These are phyloP conservation scores for Halictus rubicundus DNA, from an alignment of 1,140 invertebrate genomes.

Conservation along the genomic window DNA sequence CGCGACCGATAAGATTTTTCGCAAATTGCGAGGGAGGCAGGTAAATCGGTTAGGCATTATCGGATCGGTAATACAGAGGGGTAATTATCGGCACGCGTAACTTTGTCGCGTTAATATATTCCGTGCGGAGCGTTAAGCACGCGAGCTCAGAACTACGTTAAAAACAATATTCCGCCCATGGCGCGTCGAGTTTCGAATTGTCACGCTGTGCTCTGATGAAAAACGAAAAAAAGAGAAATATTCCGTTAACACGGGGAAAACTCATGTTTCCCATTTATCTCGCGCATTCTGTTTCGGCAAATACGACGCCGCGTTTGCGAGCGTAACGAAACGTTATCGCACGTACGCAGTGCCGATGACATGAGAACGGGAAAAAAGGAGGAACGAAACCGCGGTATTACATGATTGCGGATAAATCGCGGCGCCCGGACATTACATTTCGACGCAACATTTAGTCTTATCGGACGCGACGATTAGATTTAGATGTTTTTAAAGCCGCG, in stretches of 20 bases:
- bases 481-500: not conserved
- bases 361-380: not conserved
- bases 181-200: not conserved
- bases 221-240: too few species aligned
- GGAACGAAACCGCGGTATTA: not conserved
- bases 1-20: not conserved
- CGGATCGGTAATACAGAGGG: not conserved
- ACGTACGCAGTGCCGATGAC: not conserved
- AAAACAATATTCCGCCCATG: not conserved
- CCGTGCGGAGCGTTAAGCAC: not conserved
- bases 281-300: not conserved
- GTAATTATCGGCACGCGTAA: not conserved
- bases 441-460: not conserved
- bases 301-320: not conserved
- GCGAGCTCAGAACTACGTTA: not conserved
- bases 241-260: not conserved
- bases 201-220: not conserved
- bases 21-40: not conserved
- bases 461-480: not conserved
- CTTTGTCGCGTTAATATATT: not conserved
- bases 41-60: not conserved
- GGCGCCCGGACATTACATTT: not conserved
- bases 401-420: not conserved
- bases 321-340: constrained; percentile 3
- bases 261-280: not conserved